These are phyloP conservation scores for Neolamprologus longior DNA, from an alignment of 2,113 vertebrate species.

Conservation along the genomic window DNA sequence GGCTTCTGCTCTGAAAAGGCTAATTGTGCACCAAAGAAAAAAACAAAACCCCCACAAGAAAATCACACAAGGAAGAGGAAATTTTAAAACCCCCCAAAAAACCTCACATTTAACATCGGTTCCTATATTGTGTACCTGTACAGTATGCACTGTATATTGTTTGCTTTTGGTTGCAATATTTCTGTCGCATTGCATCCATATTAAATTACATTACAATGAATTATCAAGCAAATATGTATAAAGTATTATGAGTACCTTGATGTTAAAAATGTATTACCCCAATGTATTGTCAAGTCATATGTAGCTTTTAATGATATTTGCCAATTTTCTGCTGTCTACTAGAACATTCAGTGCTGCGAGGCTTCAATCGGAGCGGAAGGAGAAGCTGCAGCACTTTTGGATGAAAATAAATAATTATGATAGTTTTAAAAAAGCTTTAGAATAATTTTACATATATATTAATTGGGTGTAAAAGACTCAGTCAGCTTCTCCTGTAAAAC, in stretches of 20 bases:
- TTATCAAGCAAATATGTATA: constrained; percentile 36
- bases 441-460: constrained; percentile 75
- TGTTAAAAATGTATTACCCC: constrained; percentile 12
- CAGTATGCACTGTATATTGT: constrained; percentile 11
- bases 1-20: not conserved
- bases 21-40: not conserved
- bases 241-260: constrained; percentile 15
- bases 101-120: constrained; percentile 17
- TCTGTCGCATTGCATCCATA: constrained; percentile 1
- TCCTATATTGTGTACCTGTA: constrained; percentile 19
- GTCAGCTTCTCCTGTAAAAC: constrained; percentile 75
- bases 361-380: constrained; percentile 21
- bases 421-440: constrained; percentile 56
- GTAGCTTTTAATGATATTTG: constrained; percentile 12
- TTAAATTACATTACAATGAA: constrained; percentile 12
- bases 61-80: constrained; percentile 3
- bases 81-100: not conserved
- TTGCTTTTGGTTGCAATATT: not conserved
- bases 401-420: constrained; percentile 74
- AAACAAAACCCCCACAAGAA: not conserved
- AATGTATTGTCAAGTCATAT: constrained; percentile 16
- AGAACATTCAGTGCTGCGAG: constrained; percentile 13
- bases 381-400: constrained; percentile 43
- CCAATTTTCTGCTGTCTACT: constrained; percentile 10
- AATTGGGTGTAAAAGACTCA: constrained; percentile 63